Conservation (phyloP, 2,113 vertebrate species). For the Nibea coibor region DNA sequence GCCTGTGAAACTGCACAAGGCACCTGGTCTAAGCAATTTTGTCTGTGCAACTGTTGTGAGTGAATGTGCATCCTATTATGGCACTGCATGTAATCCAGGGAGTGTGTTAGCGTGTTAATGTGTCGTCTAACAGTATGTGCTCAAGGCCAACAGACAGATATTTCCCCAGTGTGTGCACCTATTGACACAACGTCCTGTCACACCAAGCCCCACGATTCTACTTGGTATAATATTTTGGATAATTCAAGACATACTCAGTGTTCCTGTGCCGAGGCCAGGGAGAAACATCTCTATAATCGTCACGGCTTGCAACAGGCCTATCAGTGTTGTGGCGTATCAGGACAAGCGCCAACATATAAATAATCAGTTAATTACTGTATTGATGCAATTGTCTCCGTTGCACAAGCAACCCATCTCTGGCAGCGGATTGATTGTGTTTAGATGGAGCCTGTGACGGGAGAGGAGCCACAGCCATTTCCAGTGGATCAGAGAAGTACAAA, state of each 20-base stretch:
- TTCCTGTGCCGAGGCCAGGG: slow-evolving; percentile 5
- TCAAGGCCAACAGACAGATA: slow-evolving; percentile 34
- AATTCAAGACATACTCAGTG: slow-evolving; percentile 44
- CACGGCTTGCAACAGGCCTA: slow-evolving; percentile 48
- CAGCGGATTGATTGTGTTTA: slow-evolving; percentile 64
- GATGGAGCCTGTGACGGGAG: slow-evolving; percentile 47
- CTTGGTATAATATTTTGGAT: slow-evolving; percentile 42
- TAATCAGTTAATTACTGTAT: slow-evolving; percentile 72
- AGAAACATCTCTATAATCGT: slow-evolving; percentile 56
- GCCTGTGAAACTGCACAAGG: slow-evolving; percentile 40
- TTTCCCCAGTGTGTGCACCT: slow-evolving; percentile 59
- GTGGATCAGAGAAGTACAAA: slow-evolving; percentile 88
- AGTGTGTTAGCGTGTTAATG: slow-evolving; percentile 30
- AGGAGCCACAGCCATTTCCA: slow-evolving; percentile 82
- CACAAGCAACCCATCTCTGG: slow-evolving; percentile 52
- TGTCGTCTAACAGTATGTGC: slow-evolving; percentile 34
- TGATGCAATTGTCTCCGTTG: slow-evolving; percentile 68
- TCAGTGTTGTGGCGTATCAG: slow-evolving; percentile 33
- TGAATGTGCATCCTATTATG: slow-evolving; percentile 36
- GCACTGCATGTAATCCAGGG: slow-evolving; percentile 8
- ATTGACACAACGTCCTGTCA: slow-evolving; percentile 53
- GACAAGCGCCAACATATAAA: slow-evolving; percentile 68
- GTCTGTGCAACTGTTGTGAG: slow-evolving; percentile 46
- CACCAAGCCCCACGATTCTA: slow-evolving; percentile 23
- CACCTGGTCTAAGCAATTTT: slow-evolving; percentile 40